Evolutionary conservation across 2,888 invertebrate genomes (phyloP).

Genomic region (Agriotes lineatus): DNA sequence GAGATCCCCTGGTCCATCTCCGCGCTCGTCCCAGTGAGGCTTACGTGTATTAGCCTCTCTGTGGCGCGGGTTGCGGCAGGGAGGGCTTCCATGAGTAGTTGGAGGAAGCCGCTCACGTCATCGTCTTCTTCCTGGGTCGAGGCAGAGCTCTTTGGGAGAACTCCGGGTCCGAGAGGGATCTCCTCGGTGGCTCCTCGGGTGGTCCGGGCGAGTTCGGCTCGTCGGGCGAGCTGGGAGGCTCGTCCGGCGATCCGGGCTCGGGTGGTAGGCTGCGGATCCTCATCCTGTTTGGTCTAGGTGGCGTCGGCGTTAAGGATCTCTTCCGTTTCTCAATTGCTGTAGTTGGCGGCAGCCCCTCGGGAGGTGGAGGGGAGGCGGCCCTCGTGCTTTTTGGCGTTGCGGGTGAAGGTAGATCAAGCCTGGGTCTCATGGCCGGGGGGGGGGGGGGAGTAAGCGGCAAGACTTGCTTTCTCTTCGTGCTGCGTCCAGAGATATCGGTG

Average conservation of each 20-base stretch:
- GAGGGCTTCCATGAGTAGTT: background rate
- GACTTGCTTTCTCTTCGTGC: background rate
- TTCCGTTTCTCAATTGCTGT: background rate
- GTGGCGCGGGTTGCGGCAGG: background rate
- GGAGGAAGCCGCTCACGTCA: background rate
- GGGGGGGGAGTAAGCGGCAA: background rate
- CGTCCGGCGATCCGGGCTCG: background rate
- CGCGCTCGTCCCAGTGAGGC: background rate
- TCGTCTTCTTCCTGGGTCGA: background rate
- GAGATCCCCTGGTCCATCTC: background rate
- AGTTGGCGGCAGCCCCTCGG: no score
- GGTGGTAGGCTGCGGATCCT: background rate
- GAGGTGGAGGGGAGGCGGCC: no score
- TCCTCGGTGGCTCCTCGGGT: background rate
- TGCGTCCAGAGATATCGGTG: background rate
- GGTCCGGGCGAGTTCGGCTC: background rate
- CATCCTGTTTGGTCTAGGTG: background rate
- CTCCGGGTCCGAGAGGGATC: background rate
- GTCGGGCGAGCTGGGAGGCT: background rate
- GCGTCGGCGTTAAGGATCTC: background rate
- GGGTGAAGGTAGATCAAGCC: background rate
- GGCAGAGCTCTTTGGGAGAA: background rate
- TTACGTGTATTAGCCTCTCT: background rate
- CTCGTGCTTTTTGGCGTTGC: no score
- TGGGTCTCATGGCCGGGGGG: background rate